phyloP scores from a whole-genome alignment of 1,140 invertebrate genomes.

The Coelopa frigida region DNA sequence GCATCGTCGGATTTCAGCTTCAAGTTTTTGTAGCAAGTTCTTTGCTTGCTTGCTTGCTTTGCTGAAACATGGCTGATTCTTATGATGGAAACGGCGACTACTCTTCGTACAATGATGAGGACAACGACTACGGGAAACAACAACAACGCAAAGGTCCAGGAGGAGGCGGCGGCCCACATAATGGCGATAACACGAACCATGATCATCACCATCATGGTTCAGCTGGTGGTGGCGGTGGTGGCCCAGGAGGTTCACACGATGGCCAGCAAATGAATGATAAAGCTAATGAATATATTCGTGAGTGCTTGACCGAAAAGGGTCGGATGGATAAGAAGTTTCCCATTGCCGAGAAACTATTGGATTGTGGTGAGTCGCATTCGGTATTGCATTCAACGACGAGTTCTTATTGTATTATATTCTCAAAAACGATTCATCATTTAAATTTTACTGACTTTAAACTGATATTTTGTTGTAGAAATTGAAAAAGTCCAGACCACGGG shows the following conservation, averaged over 20 bases:
- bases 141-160: slow-evolving; percentile 47
- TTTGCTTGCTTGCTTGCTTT: too few species aligned
- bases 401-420: too few species aligned
- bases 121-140: slow-evolving; percentile 47
- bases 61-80: slow-evolving; percentile 31
- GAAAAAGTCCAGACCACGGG: slow-evolving; percentile 25
- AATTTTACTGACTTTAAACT: neutral
- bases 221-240: slow-evolving; percentile 16
- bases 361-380: slow-evolving; percentile 54
- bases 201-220: slow-evolving; percentile 46
- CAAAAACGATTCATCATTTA: too few species aligned
- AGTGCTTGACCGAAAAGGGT: slow-evolving; percentile 66
- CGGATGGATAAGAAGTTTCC: slow-evolving; percentile 64
- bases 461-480: slow-evolving; percentile 12
- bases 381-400: slow-evolving; percentile 1
- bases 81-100: slow-evolving; percentile 43
- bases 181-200: slow-evolving; percentile 39
- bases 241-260: slow-evolving; percentile 21
- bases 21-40: too few species aligned
- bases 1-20: too few species aligned
- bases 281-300: slow-evolving; percentile 67
- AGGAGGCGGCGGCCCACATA: slow-evolving; percentile 32
- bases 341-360: slow-evolving; percentile 60
- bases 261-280: slow-evolving; percentile 51
- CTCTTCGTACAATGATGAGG: slow-evolving; percentile 48